A percentile compares a stretch with the other conserved stretches of the same genome.
These are phyloP conservation scores for Parauchenoglanis punctatus DNA, from an alignment of 2,797 vertebrate species.

Conservation along the genomic window DNA sequence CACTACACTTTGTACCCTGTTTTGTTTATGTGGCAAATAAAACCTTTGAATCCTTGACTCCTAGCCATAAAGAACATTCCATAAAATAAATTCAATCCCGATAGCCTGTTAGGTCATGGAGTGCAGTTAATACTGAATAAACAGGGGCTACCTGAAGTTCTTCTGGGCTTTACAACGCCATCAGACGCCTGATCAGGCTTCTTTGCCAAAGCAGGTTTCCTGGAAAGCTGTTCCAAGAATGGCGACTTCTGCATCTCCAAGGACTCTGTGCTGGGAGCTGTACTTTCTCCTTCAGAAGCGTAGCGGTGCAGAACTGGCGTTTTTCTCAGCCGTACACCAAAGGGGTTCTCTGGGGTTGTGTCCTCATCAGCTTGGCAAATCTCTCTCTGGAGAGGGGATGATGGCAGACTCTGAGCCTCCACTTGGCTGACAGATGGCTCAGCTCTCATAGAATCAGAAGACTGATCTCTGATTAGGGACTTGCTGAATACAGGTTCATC, in stretches of 20 bases:
- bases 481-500: slow-evolving; percentile 43
- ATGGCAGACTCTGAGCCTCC: slow-evolving; percentile 40
- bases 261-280: slow-evolving; percentile 55
- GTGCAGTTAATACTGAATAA: background rate
- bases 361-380: slow-evolving; percentile 37
- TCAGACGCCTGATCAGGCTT: slow-evolving; percentile 68
- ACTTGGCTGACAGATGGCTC: slow-evolving; percentile 53
- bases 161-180: slow-evolving; percentile 63
- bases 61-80: background rate
- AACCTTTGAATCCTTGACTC: background rate
- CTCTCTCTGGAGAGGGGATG: slow-evolving; percentile 48
- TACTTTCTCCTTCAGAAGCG: slow-evolving; percentile 69
- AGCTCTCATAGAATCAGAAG: slow-evolving; percentile 30
- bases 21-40: background rate
- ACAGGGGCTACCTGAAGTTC: slow-evolving; percentile 55
- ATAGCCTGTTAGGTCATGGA: background rate
- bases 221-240: slow-evolving; percentile 5
- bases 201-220: slow-evolving; percentile 65
- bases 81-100: background rate
- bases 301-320: slow-evolving; percentile 75
- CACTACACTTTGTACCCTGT: background rate
- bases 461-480: slow-evolving; percentile 47
- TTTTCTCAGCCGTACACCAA: slow-evolving; percentile 85
- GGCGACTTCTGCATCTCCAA: slow-evolving; percentile 50
- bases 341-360: slow-evolving; percentile 72